Evolutionary conservation across 1,140 invertebrate genomes (phyloP).

Genomic region (Ceratosolen solmsi): DNA sequence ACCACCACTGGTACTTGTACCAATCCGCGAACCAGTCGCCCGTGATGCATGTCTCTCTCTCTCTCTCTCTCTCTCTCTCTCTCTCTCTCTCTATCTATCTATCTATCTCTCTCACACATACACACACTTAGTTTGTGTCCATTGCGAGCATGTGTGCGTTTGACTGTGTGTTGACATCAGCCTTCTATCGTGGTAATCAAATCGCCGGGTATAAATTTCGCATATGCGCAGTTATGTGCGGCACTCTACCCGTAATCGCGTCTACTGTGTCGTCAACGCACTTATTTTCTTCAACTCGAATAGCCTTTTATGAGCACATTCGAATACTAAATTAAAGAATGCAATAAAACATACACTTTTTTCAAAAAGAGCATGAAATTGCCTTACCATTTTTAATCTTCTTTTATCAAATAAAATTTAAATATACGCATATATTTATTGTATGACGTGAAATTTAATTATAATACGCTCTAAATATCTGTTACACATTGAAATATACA

Average conservation of each 20-base stretch:
- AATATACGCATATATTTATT: not conserved
- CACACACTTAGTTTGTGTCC: slow-evolving; percentile 55
- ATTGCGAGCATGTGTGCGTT: not conserved
- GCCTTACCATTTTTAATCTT: not conserved
- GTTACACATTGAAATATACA: not conserved
- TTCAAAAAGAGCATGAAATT: slow-evolving; percentile 10
- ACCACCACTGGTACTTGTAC: too few relatives aligned
- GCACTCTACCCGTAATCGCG: slow-evolving; percentile 33
- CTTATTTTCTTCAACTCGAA: slow-evolving; percentile 34
- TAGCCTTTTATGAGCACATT: slow-evolving; percentile 30
- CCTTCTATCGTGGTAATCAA: slow-evolving; percentile 74
- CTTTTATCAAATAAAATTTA: not conserved
- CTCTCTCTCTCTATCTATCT: slow-evolving; percentile 60
- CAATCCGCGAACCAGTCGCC: slow-evolving; percentile 59
- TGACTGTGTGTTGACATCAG: slow-evolving; percentile 68
- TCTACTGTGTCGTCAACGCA: slow-evolving; percentile 27
- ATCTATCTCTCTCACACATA: not conserved
- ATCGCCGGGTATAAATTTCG: slow-evolving; percentile 72
- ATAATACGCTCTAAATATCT: not conserved
- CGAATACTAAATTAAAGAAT: slow-evolving; percentile 36
- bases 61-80: not conserved
- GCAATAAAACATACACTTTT: slow-evolving; percentile 31
- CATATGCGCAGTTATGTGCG: slow-evolving; percentile 67
- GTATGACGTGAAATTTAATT: slow-evolving; percentile 15
- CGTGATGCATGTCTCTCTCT: slow-evolving; percentile 72